Evolutionary conservation across 2,888 invertebrate genomes (phyloP).

Genomic region (Octonoba sinensis): DNA sequence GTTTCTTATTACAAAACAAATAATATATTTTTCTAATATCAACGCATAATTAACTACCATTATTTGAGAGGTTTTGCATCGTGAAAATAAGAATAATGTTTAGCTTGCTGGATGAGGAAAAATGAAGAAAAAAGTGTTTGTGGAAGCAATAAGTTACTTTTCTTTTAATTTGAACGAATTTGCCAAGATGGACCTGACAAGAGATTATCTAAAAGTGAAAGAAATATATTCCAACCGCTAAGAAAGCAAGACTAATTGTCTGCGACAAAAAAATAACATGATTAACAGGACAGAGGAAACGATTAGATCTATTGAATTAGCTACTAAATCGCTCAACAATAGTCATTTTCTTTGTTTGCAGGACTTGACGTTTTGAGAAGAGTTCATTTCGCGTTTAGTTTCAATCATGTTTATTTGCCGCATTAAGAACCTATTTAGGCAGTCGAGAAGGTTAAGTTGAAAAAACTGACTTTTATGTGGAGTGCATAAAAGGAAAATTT

Average conservation of each 20-base stretch:
- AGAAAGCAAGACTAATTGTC: background rate
- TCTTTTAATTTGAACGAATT: background rate
- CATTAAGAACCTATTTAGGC: no score
- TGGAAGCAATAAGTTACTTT: background rate
- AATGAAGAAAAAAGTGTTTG: background rate
- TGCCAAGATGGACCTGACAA: background rate
- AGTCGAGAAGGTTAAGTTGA: no score
- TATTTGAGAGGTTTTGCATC: background rate
- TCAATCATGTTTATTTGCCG: no score
- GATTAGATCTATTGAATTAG: constrained; percentile 23
- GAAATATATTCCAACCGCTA: background rate
- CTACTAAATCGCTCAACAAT: constrained; percentile 9
- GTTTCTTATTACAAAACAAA: background rate
- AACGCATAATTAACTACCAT: background rate
- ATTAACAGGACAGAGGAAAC: constrained; percentile 17
- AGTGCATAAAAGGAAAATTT: no score
- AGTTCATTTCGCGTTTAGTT: no score
- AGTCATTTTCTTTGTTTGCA: background rate
- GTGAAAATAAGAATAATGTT: background rate
- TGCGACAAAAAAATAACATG: background rate
- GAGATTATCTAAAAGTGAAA: constrained; percentile 8
- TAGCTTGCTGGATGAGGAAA: background rate
- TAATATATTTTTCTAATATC: background rate
- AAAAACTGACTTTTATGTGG: no score
- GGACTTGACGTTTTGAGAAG: no score